These are phyloP conservation scores for Marasmarcha lunaedactyla DNA, from an alignment of 2,888 invertebrate species.

Conservation along the genomic window DNA sequence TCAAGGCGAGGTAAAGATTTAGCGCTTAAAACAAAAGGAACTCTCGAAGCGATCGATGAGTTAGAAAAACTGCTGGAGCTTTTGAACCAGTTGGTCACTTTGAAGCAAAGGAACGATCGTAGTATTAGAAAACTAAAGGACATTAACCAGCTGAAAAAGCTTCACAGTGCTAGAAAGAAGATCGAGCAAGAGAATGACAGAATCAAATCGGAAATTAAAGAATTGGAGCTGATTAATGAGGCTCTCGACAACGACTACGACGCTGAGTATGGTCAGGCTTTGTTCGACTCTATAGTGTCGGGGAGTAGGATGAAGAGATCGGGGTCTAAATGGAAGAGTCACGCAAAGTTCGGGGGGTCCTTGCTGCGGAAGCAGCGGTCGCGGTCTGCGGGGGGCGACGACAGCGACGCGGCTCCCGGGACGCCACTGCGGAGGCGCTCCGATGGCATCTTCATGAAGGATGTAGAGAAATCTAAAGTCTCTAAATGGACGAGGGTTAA, in stretches of 20 bases:
- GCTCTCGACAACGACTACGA: slow-evolving; percentile 71
- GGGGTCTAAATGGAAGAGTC: slow-evolving; percentile 61
- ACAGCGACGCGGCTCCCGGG: slow-evolving; percentile 50
- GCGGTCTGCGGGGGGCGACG: slow-evolving; percentile 76
- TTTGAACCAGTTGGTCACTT: slow-evolving; percentile 79
- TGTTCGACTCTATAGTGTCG: slow-evolving; percentile 74
- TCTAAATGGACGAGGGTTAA: slow-evolving; percentile 93
- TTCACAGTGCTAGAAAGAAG: slow-evolving; percentile 71
- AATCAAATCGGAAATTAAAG: slow-evolving; percentile 40
- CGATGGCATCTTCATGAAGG: slow-evolving; percentile 49
- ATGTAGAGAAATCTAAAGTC: slow-evolving; percentile 71
- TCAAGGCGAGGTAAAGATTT: slow-evolving; percentile 66
- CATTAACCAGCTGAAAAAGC: slow-evolving; percentile 77
- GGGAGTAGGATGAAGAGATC: slow-evolving; percentile 64
- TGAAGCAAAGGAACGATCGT: slow-evolving; percentile 78
- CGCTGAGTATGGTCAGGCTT: slow-evolving; percentile 71
- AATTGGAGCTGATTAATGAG: slow-evolving; percentile 51
- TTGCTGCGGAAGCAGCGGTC: slow-evolving; percentile 73
- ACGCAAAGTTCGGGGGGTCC: slow-evolving; percentile 57
- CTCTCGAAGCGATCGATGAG: slow-evolving; percentile 80
- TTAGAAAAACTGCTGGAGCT: slow-evolving; percentile 82
- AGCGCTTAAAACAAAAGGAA: slow-evolving; percentile 68
- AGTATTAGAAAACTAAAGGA: slow-evolving; percentile 77
- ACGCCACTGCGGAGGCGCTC: slow-evolving; percentile 49
- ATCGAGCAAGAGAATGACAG: slow-evolving; percentile 49